Evolutionary conservation across 2,797 vertebrate genomes (phyloP).

Genomic region (Enoplosus armatus): DNA sequence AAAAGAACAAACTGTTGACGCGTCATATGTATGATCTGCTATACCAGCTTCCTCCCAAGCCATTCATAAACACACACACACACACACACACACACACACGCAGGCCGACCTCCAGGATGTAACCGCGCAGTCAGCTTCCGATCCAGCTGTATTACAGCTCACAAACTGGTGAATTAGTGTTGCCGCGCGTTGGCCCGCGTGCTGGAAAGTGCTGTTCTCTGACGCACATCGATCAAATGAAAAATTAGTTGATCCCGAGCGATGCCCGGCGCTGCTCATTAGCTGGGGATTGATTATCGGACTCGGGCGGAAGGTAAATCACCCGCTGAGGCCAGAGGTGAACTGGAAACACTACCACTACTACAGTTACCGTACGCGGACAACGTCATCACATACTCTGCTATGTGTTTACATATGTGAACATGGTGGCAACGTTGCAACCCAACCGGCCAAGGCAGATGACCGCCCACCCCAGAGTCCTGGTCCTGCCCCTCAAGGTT

Average conservation of each 20-base stretch:
- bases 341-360: too few relatives aligned
- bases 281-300: slow-evolving; percentile 24
- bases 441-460: too few relatives aligned
- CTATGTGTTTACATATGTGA: too few relatives aligned
- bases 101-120: slow-evolving; percentile 48
- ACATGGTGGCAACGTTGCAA: too few relatives aligned
- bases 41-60: background rate
- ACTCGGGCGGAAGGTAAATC: background rate
- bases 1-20: slow-evolving; percentile 7
- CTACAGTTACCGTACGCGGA: too few relatives aligned
- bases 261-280: slow-evolving; percentile 14
- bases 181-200: slow-evolving; percentile 3
- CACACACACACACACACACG: slow-evolving; percentile 27
- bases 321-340: too few relatives aligned
- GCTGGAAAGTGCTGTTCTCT: slow-evolving; percentile 21
- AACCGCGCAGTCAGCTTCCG: slow-evolving; percentile 34
- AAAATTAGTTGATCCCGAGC: slow-evolving; percentile 31
- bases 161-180: slow-evolving; percentile 11
- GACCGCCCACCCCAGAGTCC: too few relatives aligned
- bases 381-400: too few relatives aligned
- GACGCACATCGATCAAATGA: slow-evolving; percentile 30
- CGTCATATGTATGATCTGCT: slow-evolving; percentile 3
- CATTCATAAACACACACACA: slow-evolving; percentile 14
- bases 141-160: slow-evolving; percentile 18
- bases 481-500: too few relatives aligned